phyloP scores from a whole-genome alignment of 1,140 invertebrate species.

The Neodiprion lecontei region DNA sequence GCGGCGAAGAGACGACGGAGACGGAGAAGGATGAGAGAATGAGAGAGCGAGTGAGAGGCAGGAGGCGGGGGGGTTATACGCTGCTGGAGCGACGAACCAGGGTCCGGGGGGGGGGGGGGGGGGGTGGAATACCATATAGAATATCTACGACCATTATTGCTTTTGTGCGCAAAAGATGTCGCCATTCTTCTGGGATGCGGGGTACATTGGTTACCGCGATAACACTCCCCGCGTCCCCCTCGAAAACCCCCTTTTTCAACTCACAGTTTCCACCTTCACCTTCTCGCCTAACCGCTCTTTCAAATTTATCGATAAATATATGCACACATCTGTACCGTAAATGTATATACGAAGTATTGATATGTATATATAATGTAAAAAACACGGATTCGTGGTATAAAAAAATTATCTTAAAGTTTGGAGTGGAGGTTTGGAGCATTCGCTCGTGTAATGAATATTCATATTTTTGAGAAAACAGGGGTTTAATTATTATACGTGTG shows the following conservation, averaged over 20 bases:
- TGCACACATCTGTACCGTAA: no score
- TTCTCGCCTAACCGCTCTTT: no score
- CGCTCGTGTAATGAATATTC: no score
- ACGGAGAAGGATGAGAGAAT: slow-evolving; percentile 26
- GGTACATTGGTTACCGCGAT: not conserved
- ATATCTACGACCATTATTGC: slow-evolving; percentile 28
- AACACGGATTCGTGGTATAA: no score
- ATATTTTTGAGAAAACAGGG: no score
- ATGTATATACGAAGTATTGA: no score
- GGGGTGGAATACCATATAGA: slow-evolving; percentile 8
- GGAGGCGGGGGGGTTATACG: slow-evolving; percentile 9
- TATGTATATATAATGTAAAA: no score
- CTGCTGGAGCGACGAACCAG: slow-evolving; percentile 52
- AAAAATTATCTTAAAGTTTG: no score
- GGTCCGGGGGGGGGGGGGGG: not conserved
- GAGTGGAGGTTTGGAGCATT: no score
- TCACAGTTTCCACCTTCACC: no score
- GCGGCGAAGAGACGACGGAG: slow-evolving; percentile 25
- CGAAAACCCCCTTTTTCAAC: not conserved
- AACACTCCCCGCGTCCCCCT: not conserved
- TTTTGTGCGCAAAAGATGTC: slow-evolving; percentile 25
- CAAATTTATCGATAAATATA: no score
- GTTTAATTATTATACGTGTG: no score
- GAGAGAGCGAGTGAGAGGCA: slow-evolving; percentile 39
- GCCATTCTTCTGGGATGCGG: not conserved